Percentiles rank a stretch among this genome's conserved stretches.
Conservation (phyloP, 2,113 vertebrate genomes). For the Barnardius zonarius region DNA sequence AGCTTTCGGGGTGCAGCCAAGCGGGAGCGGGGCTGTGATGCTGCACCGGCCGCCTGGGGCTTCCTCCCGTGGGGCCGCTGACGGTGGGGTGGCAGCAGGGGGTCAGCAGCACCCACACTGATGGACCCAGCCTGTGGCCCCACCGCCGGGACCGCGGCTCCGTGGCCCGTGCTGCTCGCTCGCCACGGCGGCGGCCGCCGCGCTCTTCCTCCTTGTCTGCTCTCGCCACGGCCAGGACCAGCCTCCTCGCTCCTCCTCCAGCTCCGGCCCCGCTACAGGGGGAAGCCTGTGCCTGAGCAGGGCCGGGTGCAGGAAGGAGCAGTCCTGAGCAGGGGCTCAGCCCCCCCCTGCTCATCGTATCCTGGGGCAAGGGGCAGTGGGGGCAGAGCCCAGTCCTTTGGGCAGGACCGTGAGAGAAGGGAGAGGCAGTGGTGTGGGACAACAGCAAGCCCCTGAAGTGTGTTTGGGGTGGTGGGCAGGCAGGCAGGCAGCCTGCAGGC, state of each 20-base stretch:
- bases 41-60: not conserved
- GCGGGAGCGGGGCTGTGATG: not conserved
- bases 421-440: rapidly evolving
- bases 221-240: not conserved
- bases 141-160: rapidly evolving
- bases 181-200: not conserved
- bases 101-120: not conserved
- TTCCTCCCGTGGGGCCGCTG: not conserved
- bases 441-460: not conserved
- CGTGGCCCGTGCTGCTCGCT: not conserved
- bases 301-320: not conserved
- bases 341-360: rapidly evolving
- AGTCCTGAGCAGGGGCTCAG: not conserved
- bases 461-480: not conserved
- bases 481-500: not conserved
- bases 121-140: not conserved
- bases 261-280: not conserved
- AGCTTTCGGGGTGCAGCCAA: not conserved
- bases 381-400: not conserved
- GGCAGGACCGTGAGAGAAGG: rapidly evolving
- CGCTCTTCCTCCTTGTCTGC: slow-evolving; percentile 26
- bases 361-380: rapidly evolving
- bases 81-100: not conserved
- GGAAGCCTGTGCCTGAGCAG: not conserved
- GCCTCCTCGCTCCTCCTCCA: slow-evolving; percentile 46